phyloP scores from a whole-genome alignment of 1,140 invertebrate species.

The Oncopodura yosiiana region DNA sequence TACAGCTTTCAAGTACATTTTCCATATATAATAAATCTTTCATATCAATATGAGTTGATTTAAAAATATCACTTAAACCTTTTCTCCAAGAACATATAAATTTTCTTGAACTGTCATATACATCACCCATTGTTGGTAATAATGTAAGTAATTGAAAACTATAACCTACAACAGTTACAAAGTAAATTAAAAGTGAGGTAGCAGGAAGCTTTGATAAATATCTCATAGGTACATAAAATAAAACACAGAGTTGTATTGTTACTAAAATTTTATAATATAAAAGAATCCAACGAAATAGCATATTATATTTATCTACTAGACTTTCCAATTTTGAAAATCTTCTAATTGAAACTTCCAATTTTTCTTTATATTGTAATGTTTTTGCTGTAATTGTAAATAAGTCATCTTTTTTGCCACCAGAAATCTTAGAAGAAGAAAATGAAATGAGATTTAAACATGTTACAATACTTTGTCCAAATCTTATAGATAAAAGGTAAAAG shows the following conservation, averaged over 20 bases:
- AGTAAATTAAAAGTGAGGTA: not conserved
- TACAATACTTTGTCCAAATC: not conserved
- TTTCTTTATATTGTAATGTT: too few relatives aligned
- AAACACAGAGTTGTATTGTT: not conserved
- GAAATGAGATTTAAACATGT: not conserved
- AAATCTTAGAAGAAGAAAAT: too few relatives aligned
- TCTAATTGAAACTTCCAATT: not conserved
- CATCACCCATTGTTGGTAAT: not conserved
- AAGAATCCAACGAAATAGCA: not conserved
- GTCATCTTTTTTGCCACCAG: too few relatives aligned
- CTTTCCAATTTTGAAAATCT: not conserved
- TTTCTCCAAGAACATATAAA: not conserved
- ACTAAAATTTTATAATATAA: not conserved
- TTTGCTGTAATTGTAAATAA: too few relatives aligned
- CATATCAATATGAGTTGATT: not conserved
- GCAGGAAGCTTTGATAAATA: not conserved
- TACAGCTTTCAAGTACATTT: constrained; percentile 8
- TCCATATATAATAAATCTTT: not conserved
- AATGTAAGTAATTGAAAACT: not conserved
- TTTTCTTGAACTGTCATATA: not conserved
- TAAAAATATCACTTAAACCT: not conserved
- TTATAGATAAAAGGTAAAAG: constrained; percentile 2
- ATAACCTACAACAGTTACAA: not conserved
- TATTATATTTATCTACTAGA: not conserved
- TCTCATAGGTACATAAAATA: constrained; percentile 3